Evolutionary conservation across 2,888 invertebrate genomes (phyloP).

Genomic region (Eudasyphora cyanicolor): DNA sequence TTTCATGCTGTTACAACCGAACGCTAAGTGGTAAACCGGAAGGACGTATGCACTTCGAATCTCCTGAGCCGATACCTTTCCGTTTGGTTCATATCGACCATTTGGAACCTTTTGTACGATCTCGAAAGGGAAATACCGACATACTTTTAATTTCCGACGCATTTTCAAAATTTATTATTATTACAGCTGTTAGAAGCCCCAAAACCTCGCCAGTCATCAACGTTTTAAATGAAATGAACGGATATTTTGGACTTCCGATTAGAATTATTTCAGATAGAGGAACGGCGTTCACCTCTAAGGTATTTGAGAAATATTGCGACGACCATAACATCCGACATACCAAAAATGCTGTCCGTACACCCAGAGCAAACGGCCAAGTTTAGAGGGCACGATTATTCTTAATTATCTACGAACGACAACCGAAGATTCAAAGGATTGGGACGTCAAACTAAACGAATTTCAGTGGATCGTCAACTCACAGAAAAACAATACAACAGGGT

Average conservation of each 20-base stretch:
- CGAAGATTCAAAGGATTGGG: too few species aligned
- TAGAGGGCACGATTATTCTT: too few species aligned
- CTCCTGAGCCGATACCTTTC: slow-evolving; percentile 11
- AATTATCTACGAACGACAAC: too few species aligned
- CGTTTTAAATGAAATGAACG: slow-evolving; percentile 57
- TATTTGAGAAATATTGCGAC: slow-evolving; percentile 66
- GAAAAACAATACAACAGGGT: slow-evolving; percentile 48
- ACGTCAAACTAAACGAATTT: too few species aligned
- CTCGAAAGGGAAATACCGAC: slow-evolving; percentile 31
- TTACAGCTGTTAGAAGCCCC: slow-evolving; percentile 54
- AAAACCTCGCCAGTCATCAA: slow-evolving; percentile 63
- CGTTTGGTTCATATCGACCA: slow-evolving; percentile 61
- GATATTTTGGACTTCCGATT: slow-evolving; percentile 53
- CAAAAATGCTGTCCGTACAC: slow-evolving; percentile 12
- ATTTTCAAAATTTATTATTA: slow-evolving; percentile 54
- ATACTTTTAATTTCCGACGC: slow-evolving; percentile 53
- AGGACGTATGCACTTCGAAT: slow-evolving; percentile 39
- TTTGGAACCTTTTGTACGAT: slow-evolving; percentile 53
- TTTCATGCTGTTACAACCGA: not conserved
- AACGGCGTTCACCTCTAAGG: slow-evolving; percentile 68
- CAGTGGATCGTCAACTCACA: too few species aligned
- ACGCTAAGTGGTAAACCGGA: not conserved
- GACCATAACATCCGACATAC: slow-evolving; percentile 50
- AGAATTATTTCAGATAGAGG: slow-evolving; percentile 67
- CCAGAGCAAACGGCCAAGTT: slow-evolving; percentile 5